Base-by-base conservation (phyloP, 2,797 vertebrate species). In the Denticeps clupeoides region DNA sequence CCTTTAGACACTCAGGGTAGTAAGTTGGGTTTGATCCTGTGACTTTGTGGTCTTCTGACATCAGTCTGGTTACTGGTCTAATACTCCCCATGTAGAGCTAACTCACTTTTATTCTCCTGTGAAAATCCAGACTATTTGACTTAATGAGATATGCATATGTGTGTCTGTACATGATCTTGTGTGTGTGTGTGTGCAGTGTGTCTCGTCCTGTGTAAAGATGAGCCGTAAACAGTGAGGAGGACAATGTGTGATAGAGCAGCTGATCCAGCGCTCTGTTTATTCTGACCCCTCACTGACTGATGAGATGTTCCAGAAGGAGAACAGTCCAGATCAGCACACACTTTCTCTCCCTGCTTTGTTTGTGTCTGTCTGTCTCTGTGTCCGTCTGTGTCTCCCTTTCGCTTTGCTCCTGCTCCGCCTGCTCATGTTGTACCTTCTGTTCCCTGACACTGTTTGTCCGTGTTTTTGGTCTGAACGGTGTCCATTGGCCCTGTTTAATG, bases 231-330 rank as follows among this genome's bases (percentile, higher is more conserved):
- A 23, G 4, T 23, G 23, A 26, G 25, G 35, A 21, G 35, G 16
- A 38, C 35, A 11, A 35, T 7, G 4, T 4, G 37, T 5, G 37
- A 49, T 49, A 23, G 41, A 49, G 37, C 25, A 15, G 25, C 37
- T 49, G 49, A 41, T 49, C 26, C 47, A 27, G 40, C n/a, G 5
- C 35, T 27, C 26, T 49, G 47, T 49, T 49, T 49, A 49, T 49
- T 21, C 47, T 28, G 40, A 21, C 26, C 32, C 37, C 47, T 38
- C 47, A 18, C 23, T 48, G 46, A 40, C 22, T 27, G 15, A 21
- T 38, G 33, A 40, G 46, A 22, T 48, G 46, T 48, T 15, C 22
- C 37, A 33, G 46, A 48, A 33, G 48, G 33, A 15, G 46, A 18
- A 32, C 33, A 45, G 43, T 11, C 38, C 35, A 38, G 16, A 18